phyloP scores from a whole-genome alignment of 2,113 vertebrate genomes.

The Plecturocebus donacophilus region DNA sequence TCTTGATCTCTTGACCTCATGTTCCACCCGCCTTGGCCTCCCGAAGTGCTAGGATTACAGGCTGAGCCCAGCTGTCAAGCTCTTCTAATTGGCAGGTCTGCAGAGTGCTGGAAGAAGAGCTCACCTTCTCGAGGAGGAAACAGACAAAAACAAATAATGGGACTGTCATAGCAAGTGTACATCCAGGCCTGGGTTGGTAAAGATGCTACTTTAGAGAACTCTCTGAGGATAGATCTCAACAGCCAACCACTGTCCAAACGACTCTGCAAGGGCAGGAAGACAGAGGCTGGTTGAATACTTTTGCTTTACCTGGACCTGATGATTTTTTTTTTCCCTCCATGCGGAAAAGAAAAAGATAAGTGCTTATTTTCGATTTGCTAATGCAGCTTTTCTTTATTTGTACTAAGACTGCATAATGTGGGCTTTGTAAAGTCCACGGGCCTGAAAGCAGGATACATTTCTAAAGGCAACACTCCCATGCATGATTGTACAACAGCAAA shows the following conservation, averaged over 20 bases:
- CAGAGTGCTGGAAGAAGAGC: neutral
- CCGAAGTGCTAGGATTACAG: too few relatives aligned
- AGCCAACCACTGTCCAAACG: neutral
- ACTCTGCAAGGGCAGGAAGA: rapidly evolving
- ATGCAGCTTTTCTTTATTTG: slow-evolving; percentile 73
- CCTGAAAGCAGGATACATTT: slow-evolving; percentile 77
- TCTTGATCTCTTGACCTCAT: too few relatives aligned
- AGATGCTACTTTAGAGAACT: neutral
- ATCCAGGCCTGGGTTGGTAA: neutral
- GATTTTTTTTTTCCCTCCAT: slow-evolving; percentile 44
- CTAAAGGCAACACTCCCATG: slow-evolving; percentile 75
- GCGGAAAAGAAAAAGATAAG: slow-evolving; percentile 58
- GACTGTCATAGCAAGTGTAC: neutral
- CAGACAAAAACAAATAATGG: neutral
- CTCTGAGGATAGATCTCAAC: rapidly evolving
- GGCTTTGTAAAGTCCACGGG: slow-evolving; percentile 64
- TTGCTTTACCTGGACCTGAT: neutral
- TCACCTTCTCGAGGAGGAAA: neutral
- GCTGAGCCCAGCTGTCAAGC: neutral
- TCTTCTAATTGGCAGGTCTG: neutral
- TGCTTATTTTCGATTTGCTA: slow-evolving; percentile 63
- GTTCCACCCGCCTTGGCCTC: too few relatives aligned
- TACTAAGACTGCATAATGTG: slow-evolving; percentile 47
- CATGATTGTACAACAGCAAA: slow-evolving; percentile 81
- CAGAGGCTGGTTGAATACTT: neutral